Conservation (phyloP, 2,113 vertebrate species). For the Octodon degus region DNA sequence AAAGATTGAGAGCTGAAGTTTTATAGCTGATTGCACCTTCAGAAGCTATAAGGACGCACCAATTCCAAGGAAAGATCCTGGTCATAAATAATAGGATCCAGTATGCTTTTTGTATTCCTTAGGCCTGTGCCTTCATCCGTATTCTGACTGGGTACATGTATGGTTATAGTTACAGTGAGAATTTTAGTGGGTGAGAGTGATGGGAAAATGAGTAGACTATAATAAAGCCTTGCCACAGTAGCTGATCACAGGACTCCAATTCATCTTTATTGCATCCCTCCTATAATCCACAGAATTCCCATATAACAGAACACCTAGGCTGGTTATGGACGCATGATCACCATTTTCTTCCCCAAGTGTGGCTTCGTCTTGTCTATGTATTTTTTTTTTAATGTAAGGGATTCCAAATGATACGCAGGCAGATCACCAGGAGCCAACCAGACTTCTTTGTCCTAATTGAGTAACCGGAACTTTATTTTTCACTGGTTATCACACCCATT, state of each 20-base stretch:
- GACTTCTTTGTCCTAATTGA: not conserved
- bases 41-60: not conserved
- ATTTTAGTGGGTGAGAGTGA: not conserved
- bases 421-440: not conserved
- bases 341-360: not conserved
- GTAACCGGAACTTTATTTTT: not conserved
- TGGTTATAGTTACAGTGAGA: not conserved
- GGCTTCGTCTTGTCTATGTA: not conserved
- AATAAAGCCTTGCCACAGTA: not conserved
- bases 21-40: not conserved
- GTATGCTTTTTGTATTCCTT: not conserved
- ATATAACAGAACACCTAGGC: not conserved
- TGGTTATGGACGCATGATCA: not conserved
- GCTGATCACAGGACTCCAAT: not conserved
- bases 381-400: not conserved
- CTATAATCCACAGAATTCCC: not conserved
- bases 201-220: not conserved
- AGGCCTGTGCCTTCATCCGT: not conserved
- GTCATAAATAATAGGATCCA: not conserved
- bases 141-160: not conserved
- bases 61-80: not conserved
- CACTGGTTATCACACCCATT: not conserved
- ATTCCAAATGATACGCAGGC: not conserved
- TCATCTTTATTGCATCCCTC: not conserved
- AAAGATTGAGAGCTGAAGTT: not conserved